These are phyloP conservation scores for Dryomyza anilis DNA, from an alignment of 2,888 invertebrate genomes.

Conservation along the genomic window DNA sequence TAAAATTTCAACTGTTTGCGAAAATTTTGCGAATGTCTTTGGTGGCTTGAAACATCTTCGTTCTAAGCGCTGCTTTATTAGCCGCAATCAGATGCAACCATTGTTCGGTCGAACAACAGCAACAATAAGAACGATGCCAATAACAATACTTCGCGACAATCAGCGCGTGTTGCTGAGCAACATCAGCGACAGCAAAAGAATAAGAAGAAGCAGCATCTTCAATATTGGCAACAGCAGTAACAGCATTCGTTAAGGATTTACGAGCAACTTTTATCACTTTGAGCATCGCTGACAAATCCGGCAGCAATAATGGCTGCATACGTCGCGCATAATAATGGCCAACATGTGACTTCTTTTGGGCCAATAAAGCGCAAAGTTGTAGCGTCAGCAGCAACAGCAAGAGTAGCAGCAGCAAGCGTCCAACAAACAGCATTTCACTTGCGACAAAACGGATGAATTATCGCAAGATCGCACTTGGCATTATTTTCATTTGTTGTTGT, in stretches of 20 bases:
- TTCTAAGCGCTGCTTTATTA: background rate
- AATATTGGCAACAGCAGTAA: background rate
- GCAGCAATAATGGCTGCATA: constrained; percentile 31
- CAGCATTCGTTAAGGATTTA: constrained; percentile 58
- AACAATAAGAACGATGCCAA: background rate
- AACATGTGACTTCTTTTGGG: constrained; percentile 3
- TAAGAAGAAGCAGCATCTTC: background rate
- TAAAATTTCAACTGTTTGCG: too few species aligned
- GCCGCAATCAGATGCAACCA: constrained; percentile 6
- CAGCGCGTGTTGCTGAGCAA: constrained; percentile 4
- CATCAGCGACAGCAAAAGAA: background rate
- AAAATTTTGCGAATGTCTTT: background rate
- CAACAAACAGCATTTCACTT: constrained; percentile 28
- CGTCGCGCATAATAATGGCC: constrained; percentile 19
- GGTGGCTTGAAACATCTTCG: constrained; percentile 10
- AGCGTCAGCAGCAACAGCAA: constrained; percentile 19
- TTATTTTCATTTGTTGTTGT: background rate
- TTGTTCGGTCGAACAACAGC: background rate
- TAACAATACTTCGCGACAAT: background rate
- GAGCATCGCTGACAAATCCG: constrained; percentile 61
- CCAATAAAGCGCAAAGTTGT: constrained; percentile 8
- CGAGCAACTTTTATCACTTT: constrained; percentile 62
- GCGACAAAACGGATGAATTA: constrained; percentile 44
- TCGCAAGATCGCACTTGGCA: constrained; percentile 48
- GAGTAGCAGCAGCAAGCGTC: background rate